These are phyloP conservation scores for Calephelis perditalis DNA, from an alignment of 2,888 invertebrate species.

Conservation along the genomic window DNA sequence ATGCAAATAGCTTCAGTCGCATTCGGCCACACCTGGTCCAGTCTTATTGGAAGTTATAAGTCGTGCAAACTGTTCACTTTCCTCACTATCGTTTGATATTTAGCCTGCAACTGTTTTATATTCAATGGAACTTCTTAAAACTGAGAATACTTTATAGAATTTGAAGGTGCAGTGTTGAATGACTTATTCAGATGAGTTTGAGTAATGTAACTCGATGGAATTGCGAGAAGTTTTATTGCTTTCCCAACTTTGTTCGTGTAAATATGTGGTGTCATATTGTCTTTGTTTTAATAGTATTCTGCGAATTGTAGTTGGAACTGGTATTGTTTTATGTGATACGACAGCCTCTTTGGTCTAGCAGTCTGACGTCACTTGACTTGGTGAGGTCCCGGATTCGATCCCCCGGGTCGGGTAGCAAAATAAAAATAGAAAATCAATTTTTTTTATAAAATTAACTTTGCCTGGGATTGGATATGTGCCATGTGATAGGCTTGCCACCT, in stretches of 20 bases:
- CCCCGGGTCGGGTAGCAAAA: no score
- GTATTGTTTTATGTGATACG: no score
- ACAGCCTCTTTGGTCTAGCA: no score
- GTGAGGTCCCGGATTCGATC: no score
- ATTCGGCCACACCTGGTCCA: constrained; percentile 66
- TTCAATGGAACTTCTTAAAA: constrained; percentile 21
- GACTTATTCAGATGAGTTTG: constrained; percentile 6
- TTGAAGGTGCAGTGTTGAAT: constrained; percentile 27
- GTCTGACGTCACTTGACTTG: no score
- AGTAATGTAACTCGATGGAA: constrained; percentile 5
- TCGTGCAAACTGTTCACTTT: constrained; percentile 61
- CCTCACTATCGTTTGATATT: constrained; percentile 40
- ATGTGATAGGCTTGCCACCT: no score
- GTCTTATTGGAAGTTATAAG: constrained; percentile 75
- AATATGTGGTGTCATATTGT: background rate
- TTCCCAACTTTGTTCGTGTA: background rate
- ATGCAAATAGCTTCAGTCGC: constrained; percentile 66
- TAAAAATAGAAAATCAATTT: no score
- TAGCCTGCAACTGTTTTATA: constrained; percentile 11
- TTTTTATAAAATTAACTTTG: no score
- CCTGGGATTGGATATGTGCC: no score
- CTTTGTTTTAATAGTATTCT: background rate
- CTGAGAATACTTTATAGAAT: constrained; percentile 42
- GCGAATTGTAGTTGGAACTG: no score
- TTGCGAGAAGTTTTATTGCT: constrained; percentile 3